These are phyloP conservation scores for Casuarius casuarius DNA, from an alignment of 2,113 vertebrate species.

Conservation along the genomic window DNA sequence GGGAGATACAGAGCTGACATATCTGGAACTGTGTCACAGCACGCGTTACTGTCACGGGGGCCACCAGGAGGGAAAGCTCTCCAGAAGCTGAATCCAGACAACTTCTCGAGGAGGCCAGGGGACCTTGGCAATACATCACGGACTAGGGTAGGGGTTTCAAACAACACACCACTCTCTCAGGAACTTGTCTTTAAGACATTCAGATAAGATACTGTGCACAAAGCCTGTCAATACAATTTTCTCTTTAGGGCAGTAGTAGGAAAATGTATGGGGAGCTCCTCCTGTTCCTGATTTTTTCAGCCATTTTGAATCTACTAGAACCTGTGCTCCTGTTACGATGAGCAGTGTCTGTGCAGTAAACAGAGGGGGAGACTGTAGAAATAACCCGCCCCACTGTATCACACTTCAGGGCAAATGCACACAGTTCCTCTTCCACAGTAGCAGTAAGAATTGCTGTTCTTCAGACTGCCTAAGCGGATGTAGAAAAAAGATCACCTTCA, in stretches of 20 bases:
- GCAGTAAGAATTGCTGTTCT: neutral
- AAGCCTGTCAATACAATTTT: neutral
- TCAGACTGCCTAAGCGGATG: neutral
- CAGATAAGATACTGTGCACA: neutral
- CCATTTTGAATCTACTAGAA: neutral
- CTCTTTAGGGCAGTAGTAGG: neutral
- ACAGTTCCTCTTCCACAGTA: neutral
- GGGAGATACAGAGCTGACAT: neutral
- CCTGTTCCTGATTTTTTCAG: neutral
- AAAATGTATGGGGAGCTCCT: neutral
- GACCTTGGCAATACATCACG: neutral
- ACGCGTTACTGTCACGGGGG: neutral
- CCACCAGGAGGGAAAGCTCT: neutral
- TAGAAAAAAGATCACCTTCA: neutral
- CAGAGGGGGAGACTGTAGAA: neutral
- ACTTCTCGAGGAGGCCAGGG: neutral
- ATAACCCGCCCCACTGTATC: neutral
- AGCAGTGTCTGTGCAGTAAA: neutral
- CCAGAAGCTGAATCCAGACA: neutral
- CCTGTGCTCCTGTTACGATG: neutral
- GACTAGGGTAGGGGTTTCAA: neutral
- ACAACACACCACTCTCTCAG: neutral
- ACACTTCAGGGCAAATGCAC: neutral
- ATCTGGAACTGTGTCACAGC: neutral
- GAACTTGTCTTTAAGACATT: neutral